A percentile compares a stretch with the other conserved stretches of the same genome.
Evolutionary conservation across 2,888 invertebrate species (phyloP).

Genomic region (Carcina quercana): DNA sequence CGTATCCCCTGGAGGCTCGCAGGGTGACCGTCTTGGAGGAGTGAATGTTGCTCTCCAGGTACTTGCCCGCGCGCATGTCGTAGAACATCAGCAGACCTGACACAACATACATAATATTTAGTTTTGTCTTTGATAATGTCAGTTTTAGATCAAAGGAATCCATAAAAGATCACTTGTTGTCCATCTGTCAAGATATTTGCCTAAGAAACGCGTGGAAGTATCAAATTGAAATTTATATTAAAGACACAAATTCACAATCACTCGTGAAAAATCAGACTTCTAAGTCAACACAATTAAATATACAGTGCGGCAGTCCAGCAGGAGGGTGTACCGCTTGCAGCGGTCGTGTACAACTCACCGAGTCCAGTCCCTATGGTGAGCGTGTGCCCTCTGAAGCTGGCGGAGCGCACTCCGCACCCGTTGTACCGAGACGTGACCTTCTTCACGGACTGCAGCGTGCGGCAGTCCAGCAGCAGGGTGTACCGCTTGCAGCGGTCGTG

Average conservation of each 20-base stretch:
- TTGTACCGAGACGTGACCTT: conserved; percentile 90
- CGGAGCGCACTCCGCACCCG: conserved; percentile 93
- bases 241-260: no score
- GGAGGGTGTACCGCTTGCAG: no score
- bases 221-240: no score
- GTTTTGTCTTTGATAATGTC: no score
- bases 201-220: no score
- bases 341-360: no score
- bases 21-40: conserved; percentile 90
- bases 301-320: no score
- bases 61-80: conserved; percentile 92
- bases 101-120: conserved; percentile 8
- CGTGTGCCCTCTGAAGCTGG: conserved; percentile 91
- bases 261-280: no score
- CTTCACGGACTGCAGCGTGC: conserved; percentile 87
- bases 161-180: no score
- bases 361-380: conserved; percentile 95
- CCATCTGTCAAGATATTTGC: no score
- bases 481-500: conserved; percentile 89
- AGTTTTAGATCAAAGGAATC: neutral
- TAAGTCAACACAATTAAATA: no score
- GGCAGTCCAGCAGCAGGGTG: conserved; percentile 90
- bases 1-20: conserved; percentile 91
- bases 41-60: conserved; percentile 92
- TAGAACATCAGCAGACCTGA: conserved; percentile 91